A percentile compares a stretch with the other conserved stretches of the same genome.
These are phyloP conservation scores for Euplexia lucipara DNA, from an alignment of 2,888 invertebrate genomes.

Conservation along the genomic window DNA sequence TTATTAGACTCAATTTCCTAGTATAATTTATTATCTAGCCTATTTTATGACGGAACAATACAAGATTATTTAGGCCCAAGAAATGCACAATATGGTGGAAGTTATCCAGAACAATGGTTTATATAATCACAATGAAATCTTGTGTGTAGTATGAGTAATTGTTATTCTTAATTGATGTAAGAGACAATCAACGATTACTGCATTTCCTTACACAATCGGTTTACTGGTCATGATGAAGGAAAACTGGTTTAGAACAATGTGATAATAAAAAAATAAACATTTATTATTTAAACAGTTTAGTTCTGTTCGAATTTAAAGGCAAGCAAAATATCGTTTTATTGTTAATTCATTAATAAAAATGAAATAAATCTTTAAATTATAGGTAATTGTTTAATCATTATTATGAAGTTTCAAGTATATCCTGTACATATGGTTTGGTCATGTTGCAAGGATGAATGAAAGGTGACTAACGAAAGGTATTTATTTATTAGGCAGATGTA, in stretches of 20 bases:
- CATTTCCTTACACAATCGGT: slow-evolving; percentile 1
- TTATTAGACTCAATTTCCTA: not conserved
- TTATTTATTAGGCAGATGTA: too few relatives aligned
- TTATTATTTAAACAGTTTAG: not conserved
- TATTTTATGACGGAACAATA: slow-evolving; percentile 7
- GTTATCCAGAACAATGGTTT: slow-evolving; percentile 35
- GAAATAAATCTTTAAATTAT: too few relatives aligned
- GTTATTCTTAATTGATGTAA: slow-evolving; percentile 34
- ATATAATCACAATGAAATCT: slow-evolving; percentile 22
- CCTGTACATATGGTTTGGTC: too few relatives aligned
- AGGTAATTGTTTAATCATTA: too few relatives aligned
- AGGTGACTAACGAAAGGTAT: too few relatives aligned
- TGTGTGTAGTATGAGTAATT: slow-evolving; percentile 18
- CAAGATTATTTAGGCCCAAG: slow-evolving; percentile 8
- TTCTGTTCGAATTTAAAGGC: not conserved
- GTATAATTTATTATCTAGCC: slow-evolving; percentile 7
- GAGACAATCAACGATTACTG: slow-evolving; percentile 19
- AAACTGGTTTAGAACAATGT: not conserved
- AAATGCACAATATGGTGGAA: slow-evolving; percentile 1
- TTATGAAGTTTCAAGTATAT: too few relatives aligned
- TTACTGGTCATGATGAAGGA: not conserved
- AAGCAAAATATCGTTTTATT: too few relatives aligned
- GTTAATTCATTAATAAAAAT: too few relatives aligned
- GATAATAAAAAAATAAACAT: not conserved
- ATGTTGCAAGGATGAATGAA: too few relatives aligned